phyloP scores from a whole-genome alignment of 2,797 vertebrate species.

The Strix occidentalis region DNA sequence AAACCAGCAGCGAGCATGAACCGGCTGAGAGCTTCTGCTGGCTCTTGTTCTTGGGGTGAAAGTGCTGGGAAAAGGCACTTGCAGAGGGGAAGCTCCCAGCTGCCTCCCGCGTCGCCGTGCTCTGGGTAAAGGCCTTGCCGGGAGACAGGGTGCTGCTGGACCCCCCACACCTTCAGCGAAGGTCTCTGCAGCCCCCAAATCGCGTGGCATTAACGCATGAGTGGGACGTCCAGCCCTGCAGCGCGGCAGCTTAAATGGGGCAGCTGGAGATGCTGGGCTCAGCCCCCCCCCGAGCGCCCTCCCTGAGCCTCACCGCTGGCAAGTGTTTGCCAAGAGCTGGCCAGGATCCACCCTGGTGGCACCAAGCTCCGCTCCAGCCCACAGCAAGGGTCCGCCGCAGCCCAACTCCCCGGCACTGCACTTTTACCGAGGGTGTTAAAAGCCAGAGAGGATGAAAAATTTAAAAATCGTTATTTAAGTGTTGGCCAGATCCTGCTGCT shows the following conservation, averaged over 20 bases:
- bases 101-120: background rate
- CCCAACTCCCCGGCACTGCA: too few relatives aligned
- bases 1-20: background rate
- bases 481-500: background rate
- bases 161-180: background rate
- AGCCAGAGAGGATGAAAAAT: too few relatives aligned
- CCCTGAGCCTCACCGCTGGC: background rate
- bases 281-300: background rate
- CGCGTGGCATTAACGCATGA: fast-evolving
- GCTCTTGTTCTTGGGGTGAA: background rate
- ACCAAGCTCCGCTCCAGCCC: too few relatives aligned
- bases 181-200: background rate
- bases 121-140: background rate
- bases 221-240: background rate
- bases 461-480: too few relatives aligned
- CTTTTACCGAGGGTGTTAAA: too few relatives aligned
- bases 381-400: too few relatives aligned
- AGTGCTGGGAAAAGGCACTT: background rate
- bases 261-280: background rate
- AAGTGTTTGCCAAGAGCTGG: background rate
- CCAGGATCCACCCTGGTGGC: background rate
- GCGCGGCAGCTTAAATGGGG: background rate
- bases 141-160: background rate
- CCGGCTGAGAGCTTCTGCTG: background rate
- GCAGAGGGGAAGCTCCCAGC: background rate